Conservation (phyloP, 2,113 vertebrate genomes). For the Chaetops frenatus region DNA sequence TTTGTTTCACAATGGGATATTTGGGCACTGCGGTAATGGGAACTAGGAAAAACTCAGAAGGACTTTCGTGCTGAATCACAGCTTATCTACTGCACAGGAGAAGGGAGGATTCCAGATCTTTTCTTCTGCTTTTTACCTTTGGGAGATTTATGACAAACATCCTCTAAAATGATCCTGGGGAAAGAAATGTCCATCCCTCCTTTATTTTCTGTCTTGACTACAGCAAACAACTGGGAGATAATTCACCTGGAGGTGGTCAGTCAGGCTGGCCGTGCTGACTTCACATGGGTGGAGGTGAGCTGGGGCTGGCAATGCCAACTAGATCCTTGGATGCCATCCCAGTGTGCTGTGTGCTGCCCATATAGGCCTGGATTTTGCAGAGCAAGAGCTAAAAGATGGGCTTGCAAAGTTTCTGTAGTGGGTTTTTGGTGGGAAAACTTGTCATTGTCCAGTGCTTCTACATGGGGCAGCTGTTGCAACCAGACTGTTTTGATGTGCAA, state of each 20-base stretch:
- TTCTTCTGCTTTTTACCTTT: neutral
- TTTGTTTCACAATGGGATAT: slow-evolving; percentile 36
- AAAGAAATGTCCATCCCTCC: neutral
- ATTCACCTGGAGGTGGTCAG: neutral
- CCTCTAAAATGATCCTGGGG: neutral
- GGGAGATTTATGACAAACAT: neutral
- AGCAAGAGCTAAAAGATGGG: neutral
- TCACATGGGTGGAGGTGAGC: neutral
- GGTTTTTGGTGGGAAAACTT: neutral
- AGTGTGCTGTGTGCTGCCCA: neutral
- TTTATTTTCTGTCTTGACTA: neutral
- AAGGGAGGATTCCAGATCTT: neutral
- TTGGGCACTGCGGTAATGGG: slow-evolving; percentile 16
- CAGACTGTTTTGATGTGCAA: neutral
- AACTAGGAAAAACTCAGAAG: neutral
- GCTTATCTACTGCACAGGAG: neutral
- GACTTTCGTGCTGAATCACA: neutral
- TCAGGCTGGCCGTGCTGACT: neutral
- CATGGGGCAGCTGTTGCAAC: neutral
- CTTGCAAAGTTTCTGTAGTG: neutral
- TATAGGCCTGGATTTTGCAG: neutral
- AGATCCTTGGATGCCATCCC: neutral
- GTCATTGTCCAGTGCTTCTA: neutral
- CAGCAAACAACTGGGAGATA: neutral
- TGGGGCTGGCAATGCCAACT: neutral